These are phyloP conservation scores for Heliocidaris tuberculata DNA, from an alignment of 35 echinoderm and acorn worm genomes.

Conservation along the genomic window DNA sequence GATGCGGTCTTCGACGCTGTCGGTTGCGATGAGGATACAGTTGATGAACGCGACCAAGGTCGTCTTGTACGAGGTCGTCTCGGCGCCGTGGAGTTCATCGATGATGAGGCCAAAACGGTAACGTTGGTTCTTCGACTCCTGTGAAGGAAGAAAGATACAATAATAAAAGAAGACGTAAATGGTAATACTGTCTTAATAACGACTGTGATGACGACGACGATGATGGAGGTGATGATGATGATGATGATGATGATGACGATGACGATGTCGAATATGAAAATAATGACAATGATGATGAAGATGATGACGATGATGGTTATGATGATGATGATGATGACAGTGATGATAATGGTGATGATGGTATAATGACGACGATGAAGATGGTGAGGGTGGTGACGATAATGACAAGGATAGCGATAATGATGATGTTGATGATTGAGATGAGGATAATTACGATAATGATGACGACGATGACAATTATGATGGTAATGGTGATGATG, in stretches of 20 bases:
- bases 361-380: too few relatives aligned
- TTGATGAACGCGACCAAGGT: constrained; percentile 91
- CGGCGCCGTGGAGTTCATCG: constrained; percentile 72
- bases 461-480: too few relatives aligned
- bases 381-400: background rate
- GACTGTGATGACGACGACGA: background rate
- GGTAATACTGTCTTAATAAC: background rate
- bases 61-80: constrained; percentile 75
- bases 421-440: background rate
- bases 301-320: too few relatives aligned
- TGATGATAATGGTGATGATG: too few relatives aligned
- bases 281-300: too few relatives aligned
- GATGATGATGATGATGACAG: too few relatives aligned
- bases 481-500: too few relatives aligned
- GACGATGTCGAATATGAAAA: too few relatives aligned
- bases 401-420: background rate
- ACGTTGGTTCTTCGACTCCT: constrained; percentile 71
- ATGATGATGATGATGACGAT: background rate
- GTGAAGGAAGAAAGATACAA: constrained; percentile 20
- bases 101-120: constrained; percentile 92
- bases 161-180: background rate
- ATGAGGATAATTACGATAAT: too few relatives aligned
- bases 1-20: constrained; percentile 75
- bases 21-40: constrained; percentile 81
- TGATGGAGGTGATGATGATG: background rate